phyloP scores from a whole-genome alignment of 2,113 vertebrate genomes.

The Indicator maculatus region DNA sequence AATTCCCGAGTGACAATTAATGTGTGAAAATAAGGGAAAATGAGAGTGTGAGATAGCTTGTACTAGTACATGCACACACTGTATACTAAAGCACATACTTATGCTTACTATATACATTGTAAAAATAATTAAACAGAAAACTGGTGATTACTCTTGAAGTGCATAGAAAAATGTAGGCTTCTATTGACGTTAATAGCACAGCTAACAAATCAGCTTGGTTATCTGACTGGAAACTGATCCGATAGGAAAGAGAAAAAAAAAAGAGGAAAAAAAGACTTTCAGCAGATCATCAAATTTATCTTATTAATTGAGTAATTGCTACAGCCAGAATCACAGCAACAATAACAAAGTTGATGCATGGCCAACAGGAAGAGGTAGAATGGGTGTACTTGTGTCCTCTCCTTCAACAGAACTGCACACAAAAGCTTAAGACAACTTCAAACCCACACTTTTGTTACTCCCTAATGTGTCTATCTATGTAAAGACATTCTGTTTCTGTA shows the following conservation, averaged over 20 bases:
- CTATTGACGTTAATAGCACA: neutral
- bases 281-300: neutral
- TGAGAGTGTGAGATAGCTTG: neutral
- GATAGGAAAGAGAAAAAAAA: neutral
- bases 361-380: neutral
- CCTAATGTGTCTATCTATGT: neutral
- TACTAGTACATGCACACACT: neutral
- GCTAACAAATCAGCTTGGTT: neutral
- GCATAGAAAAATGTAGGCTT: neutral
- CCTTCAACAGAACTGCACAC: neutral
- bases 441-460: neutral
- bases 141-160: neutral
- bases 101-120: accelerated
- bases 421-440: neutral
- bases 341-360: neutral
- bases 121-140: neutral
- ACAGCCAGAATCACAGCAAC: neutral
- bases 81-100: neutral
- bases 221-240: neutral
- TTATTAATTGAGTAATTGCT: neutral
- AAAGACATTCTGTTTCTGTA: neutral
- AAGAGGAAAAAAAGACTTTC: neutral
- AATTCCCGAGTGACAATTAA: neutral
- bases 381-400: accelerated
- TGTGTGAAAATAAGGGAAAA: neutral